phyloP scores from a whole-genome alignment of 2,797 vertebrate genomes.

The Falco naumanni region DNA sequence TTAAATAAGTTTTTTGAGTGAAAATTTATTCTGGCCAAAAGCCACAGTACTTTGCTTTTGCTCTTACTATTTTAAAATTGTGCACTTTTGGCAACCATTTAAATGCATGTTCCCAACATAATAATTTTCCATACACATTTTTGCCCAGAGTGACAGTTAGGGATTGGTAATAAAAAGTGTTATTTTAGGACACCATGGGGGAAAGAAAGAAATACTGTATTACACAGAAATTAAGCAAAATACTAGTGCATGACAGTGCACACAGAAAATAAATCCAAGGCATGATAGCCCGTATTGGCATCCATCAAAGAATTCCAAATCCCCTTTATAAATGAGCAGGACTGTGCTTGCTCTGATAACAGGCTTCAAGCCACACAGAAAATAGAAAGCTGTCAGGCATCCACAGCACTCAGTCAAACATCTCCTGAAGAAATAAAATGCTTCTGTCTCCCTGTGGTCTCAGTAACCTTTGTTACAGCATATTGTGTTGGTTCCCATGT shows the following conservation, averaged over 20 bases:
- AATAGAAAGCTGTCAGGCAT: slow-evolving; percentile 7
- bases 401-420: neutral
- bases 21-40: neutral
- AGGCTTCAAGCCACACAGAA: neutral
- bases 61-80: neutral
- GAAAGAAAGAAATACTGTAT: slow-evolving; percentile 18
- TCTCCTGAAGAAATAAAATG: neutral
- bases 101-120: neutral
- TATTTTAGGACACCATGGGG: slow-evolving; percentile 15
- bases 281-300: neutral
- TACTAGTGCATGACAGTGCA: neutral
- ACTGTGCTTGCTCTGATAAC: neutral
- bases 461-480: neutral
- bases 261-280: neutral
- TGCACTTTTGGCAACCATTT: neutral
- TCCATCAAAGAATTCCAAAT: neutral
- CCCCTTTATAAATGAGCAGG: neutral
- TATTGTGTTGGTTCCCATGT: neutral
- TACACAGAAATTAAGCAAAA: neutral
- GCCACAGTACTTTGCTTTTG: neutral
- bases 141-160: neutral
- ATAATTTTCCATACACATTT: slow-evolving; percentile 39
- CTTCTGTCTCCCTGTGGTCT: neutral
- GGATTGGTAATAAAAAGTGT: slow-evolving; percentile 14
- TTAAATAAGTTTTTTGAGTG: neutral